Evolutionary conservation across 1,140 invertebrate species (phyloP).

Genomic region (Luehdorfia chinensis): DNA sequence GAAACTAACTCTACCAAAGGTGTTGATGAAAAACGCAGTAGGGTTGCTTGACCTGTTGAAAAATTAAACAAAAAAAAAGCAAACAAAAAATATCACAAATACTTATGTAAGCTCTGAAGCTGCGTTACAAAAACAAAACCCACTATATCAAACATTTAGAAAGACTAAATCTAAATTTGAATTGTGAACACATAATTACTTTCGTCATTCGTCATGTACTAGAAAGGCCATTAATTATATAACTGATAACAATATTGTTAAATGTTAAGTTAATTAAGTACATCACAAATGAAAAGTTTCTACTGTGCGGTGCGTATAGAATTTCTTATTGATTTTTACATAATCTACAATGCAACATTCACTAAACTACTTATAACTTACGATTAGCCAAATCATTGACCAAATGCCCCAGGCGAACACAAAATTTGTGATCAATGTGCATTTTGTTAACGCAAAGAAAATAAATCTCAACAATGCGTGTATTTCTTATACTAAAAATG

Average conservation of each 20-base stretch:
- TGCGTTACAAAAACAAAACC: slow-evolving; percentile 46
- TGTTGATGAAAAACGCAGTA: slow-evolving; percentile 84
- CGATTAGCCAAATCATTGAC: slow-evolving; percentile 17
- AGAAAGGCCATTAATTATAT: background rate
- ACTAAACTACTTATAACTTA: slow-evolving; percentile 18
- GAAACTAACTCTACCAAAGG: slow-evolving; percentile 82
- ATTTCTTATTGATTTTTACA: slow-evolving; percentile 15
- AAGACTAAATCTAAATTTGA: slow-evolving; percentile 18
- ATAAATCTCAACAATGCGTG: too few species aligned
- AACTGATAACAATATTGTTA: background rate
- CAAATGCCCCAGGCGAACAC: slow-evolving; percentile 33
- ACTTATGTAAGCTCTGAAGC: slow-evolving; percentile 59
- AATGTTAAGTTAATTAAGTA: slow-evolving; percentile 15
- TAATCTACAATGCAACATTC: slow-evolving; percentile 29
- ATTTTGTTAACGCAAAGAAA: background rate
- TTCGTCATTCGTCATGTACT: slow-evolving; percentile 28
- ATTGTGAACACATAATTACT: slow-evolving; percentile 27
- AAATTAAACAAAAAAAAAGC: slow-evolving; percentile 77
- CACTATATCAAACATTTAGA: slow-evolving; percentile 38
- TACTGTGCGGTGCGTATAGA: slow-evolving; percentile 32
- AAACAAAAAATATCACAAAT: slow-evolving; percentile 53
- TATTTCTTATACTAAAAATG: too few species aligned
- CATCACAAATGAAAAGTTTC: slow-evolving; percentile 30
- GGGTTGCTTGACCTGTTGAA: slow-evolving; percentile 84
- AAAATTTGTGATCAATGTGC: slow-evolving; percentile 10